These are phyloP conservation scores for Ophion slaviceki DNA, from an alignment of 2,888 invertebrate species.

Conservation along the genomic window DNA sequence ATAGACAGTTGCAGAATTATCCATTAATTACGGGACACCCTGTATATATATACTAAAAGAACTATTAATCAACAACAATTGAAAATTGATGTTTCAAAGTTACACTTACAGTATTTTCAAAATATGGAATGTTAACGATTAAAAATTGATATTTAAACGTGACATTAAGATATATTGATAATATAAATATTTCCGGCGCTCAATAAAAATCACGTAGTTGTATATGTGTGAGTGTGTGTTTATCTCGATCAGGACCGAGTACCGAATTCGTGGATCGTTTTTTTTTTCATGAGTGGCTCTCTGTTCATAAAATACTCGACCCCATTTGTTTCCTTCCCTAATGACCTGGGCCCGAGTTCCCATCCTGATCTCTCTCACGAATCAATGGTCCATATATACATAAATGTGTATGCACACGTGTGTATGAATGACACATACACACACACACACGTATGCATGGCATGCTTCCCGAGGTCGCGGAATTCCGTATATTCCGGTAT, in stretches of 20 bases:
- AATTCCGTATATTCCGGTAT: conserved; percentile 39
- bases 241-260: not conserved
- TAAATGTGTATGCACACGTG: not conserved
- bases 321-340: conserved; percentile 46
- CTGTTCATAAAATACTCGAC: conserved; percentile 57
- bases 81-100: too few species aligned
- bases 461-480: conserved; percentile 22
- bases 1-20: too few species aligned
- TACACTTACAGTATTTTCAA: too few species aligned
- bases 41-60: too few species aligned
- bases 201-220: too few species aligned
- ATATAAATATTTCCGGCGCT: too few species aligned
- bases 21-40: too few species aligned
- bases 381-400: conserved; percentile 71
- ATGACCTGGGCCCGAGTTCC: conserved; percentile 59
- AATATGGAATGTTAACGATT: too few species aligned
- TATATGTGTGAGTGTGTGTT: not conserved
- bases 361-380: conserved; percentile 69
- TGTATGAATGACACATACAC: too few species aligned
- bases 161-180: too few species aligned
- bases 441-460: conserved; percentile 10
- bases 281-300: conserved; percentile 42
- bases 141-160: too few species aligned
- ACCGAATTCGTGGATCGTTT: conserved; percentile 58
- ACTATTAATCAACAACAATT: too few species aligned